Evolutionary conservation across 2,113 vertebrate genomes (phyloP).

Genomic region (Gambusia holbrooki): DNA sequence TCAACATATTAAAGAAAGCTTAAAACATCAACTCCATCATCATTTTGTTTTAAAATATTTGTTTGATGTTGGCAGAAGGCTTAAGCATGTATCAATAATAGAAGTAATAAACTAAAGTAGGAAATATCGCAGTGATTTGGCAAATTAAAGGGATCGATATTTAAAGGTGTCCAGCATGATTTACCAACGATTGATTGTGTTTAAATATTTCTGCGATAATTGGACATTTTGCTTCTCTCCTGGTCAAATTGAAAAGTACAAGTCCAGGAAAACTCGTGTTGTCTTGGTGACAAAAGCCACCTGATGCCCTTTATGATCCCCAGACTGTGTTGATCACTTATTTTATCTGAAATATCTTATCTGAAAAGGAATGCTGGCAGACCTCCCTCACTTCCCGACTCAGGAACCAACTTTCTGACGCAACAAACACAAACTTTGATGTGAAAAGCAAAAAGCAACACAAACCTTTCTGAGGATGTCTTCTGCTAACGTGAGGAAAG

Average conservation of each 20-base stretch:
- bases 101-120: not conserved
- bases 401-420: not conserved
- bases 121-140: too few relatives aligned
- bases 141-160: not conserved
- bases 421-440: not conserved
- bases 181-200: not conserved
- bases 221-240: not conserved
- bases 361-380: too few relatives aligned
- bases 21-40: too few relatives aligned
- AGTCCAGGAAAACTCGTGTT: not conserved
- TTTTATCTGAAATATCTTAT: not conserved
- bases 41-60: too few relatives aligned
- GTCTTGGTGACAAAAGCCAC: not conserved
- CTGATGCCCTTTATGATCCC: not conserved
- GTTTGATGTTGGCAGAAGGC: too few relatives aligned
- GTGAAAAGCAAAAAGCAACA: not conserved
- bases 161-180: not conserved
- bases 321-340: not conserved
- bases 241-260: not conserved
- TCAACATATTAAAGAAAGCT: too few relatives aligned
- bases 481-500: slow-evolving; percentile 99
- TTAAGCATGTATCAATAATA: too few relatives aligned
- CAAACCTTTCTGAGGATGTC: slow-evolving; percentile 99
- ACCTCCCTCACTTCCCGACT: not conserved
- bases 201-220: not conserved